Percentiles rank a stretch among this genome's conserved stretches.
Evolutionary conservation across 2,888 invertebrate species (phyloP).

Genomic region (Acleris cristana): DNA sequence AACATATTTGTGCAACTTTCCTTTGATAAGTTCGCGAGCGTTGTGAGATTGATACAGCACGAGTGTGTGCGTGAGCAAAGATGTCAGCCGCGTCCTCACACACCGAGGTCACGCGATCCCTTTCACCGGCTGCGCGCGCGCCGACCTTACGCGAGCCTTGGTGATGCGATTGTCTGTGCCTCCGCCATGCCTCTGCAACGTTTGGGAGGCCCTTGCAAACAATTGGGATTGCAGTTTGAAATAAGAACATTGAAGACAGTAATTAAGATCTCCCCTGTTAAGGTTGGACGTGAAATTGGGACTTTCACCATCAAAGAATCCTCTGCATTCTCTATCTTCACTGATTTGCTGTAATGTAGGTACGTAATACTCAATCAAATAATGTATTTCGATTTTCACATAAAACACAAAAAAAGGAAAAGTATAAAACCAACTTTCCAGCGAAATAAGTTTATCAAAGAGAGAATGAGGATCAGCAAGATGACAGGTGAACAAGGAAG

Average conservation of each 20-base stretch:
- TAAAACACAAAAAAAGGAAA: too few relatives aligned
- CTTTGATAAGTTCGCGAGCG: conserved; percentile 60
- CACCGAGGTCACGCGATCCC: conserved; percentile 73
- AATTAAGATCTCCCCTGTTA: too few relatives aligned
- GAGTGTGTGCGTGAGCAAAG: conserved; percentile 7
- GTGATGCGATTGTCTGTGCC: conserved; percentile 55
- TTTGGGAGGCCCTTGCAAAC: conserved; percentile 20
- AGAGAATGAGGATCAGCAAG: too few relatives aligned
- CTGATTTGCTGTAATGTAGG: too few relatives aligned
- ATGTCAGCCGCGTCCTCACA: conserved; percentile 51
- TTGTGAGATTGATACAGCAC: conserved; percentile 31
- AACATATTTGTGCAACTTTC: conserved; percentile 8
- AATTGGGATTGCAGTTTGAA: not conserved
- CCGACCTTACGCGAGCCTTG: conserved; percentile 74
- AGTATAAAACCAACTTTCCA: too few relatives aligned
- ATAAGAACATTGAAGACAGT: not conserved
- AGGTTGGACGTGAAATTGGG: too few relatives aligned
- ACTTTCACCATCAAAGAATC: too few relatives aligned
- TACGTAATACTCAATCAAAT: too few relatives aligned
- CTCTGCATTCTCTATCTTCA: too few relatives aligned
- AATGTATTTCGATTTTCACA: too few relatives aligned
- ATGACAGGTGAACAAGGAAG: too few relatives aligned
- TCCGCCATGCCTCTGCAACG: conserved; percentile 1
- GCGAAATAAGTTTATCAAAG: too few relatives aligned
- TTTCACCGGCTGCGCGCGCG: conserved; percentile 73